These are phyloP conservation scores for Thumatha senex DNA, from an alignment of 2,888 invertebrate genomes.

Conservation along the genomic window DNA sequence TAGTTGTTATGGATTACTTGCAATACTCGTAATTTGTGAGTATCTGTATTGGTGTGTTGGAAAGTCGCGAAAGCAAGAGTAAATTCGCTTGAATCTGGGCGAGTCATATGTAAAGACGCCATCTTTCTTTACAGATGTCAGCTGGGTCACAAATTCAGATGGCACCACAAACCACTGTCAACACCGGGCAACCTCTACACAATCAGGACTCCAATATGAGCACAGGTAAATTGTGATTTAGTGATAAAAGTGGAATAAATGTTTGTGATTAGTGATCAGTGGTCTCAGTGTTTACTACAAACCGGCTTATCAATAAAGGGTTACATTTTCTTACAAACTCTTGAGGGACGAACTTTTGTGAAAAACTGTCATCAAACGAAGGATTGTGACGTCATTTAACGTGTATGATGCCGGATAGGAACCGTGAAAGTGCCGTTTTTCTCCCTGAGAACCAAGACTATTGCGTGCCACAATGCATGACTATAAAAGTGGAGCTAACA, in stretches of 20 bases:
- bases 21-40: slow-evolving; percentile 59
- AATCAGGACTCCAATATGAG: slow-evolving; percentile 99
- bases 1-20: slow-evolving; percentile 51
- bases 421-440: slow-evolving; percentile 75
- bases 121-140: slow-evolving; percentile 93
- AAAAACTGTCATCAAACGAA: slow-evolving; percentile 66
- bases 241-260: slow-evolving; percentile 70
- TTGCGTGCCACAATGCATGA: slow-evolving; percentile 76
- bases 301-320: slow-evolving; percentile 54
- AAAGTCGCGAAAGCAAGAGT: slow-evolving; percentile 46
- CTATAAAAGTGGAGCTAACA: slow-evolving; percentile 75
- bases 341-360: slow-evolving; percentile 58
- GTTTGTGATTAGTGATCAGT: slow-evolving; percentile 72
- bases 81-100: slow-evolving; percentile 61
- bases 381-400: slow-evolving; percentile 75
- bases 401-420: slow-evolving; percentile 79
- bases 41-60: slow-evolving; percentile 41
- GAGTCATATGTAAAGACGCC: slow-evolving; percentile 83
- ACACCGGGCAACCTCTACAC: slow-evolving; percentile 92
- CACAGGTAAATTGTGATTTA: slow-evolving; percentile 88
- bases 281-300: slow-evolving; percentile 67
- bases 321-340: slow-evolving; percentile 60
- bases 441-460: slow-evolving; percentile 65
- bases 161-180: slow-evolving; percentile 96
- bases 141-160: slow-evolving; percentile 98